A percentile compares a stretch with the other conserved stretches of the same genome.
Conservation (phyloP, 2,797 vertebrate species). For the Leptodactylus fallax region DNA sequence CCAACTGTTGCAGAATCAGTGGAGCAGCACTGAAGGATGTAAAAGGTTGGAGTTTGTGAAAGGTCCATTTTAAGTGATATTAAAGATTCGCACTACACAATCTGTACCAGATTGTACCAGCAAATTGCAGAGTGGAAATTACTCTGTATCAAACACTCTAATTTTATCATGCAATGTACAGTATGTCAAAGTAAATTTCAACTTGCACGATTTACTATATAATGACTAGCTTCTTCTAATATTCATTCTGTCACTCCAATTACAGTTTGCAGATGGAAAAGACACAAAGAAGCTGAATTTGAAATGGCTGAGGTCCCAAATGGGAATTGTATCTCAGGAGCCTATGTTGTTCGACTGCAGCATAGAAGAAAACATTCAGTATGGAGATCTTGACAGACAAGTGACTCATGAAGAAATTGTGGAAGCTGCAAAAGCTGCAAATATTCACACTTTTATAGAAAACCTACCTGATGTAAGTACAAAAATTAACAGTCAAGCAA, state of each 20-base stretch:
- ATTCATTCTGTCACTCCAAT: slow-evolving; percentile 52
- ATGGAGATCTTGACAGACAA: slow-evolving; percentile 73
- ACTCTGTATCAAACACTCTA: too few relatives aligned
- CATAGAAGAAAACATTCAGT: slow-evolving; percentile 79
- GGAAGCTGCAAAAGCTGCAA: slow-evolving; percentile 76
- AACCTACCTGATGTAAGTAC: slow-evolving; percentile 75
- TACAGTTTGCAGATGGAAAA: slow-evolving; percentile 75
- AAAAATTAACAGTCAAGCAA: background rate
- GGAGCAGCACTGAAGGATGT: too few relatives aligned
- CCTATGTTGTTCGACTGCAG: slow-evolving; percentile 79
- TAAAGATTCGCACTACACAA: background rate
- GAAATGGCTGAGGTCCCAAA: slow-evolving; percentile 73
- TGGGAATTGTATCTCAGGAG: slow-evolving; percentile 80
- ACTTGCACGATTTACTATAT: too few relatives aligned
- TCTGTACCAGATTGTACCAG: background rate
- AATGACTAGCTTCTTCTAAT: background rate
- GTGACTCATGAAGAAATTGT: slow-evolving; percentile 75
- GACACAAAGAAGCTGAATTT: slow-evolving; percentile 74
- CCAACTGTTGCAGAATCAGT: too few relatives aligned
- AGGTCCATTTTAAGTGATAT: background rate
- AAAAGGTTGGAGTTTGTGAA: too few relatives aligned
- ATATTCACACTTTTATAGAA: slow-evolving; percentile 78
- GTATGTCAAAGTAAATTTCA: background rate
- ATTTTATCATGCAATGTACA: background rate
- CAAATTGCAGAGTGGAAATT: background rate